Base-by-base conservation (phyloP, 2,113 vertebrate genomes). In the zebrafish (Danio rerio) region DNA sequence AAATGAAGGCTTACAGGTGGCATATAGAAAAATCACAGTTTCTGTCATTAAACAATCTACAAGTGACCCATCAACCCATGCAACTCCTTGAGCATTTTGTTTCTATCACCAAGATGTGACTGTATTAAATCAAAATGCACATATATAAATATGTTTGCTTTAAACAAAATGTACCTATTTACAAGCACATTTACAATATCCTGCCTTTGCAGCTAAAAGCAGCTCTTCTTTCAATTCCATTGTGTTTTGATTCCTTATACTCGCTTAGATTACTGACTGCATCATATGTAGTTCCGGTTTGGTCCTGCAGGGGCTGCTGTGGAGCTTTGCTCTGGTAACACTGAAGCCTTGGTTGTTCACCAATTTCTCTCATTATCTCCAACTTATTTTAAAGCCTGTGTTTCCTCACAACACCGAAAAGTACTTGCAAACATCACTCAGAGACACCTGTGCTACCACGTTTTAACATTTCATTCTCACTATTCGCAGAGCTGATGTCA, bases 251-350 rank as follows among this genome's bases (percentile, higher is more conserved):
- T 20, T 49, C 5, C 43, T 11, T 15, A 42, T 15, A 47, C 7
- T 72, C 31, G 31, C 49, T 52, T 5, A 52, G 49, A 52, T 52
- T 5, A 31, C 31, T 31, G 1, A 31, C 49, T 52, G 11, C 7
- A 11, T 5, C 5, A 1, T 5, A 11, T 12, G 83, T 31, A 86
- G 50, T 87, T 91, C 86, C 85, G 63, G 11, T 8, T 75, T 10
- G 18, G 62, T 86, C 92, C 93, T 94, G 93, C 88, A 94, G 92
- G 93, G 92, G 92, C 90, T 93, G 94, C 93, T 94, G 92, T 94
- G 90, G 91, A 6, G 92, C 92, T 84, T 61, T 79, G 45, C 16
- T 53, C 62, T 53, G 61, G 20, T 77, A 53, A 40, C 53, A 73
- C 21, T 42, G 61, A 77, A 42, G 68, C 49, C 86, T 85, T 68